Evolutionary conservation across 2,113 vertebrate genomes (phyloP).

Genomic region (Pedetes capensis): DNA sequence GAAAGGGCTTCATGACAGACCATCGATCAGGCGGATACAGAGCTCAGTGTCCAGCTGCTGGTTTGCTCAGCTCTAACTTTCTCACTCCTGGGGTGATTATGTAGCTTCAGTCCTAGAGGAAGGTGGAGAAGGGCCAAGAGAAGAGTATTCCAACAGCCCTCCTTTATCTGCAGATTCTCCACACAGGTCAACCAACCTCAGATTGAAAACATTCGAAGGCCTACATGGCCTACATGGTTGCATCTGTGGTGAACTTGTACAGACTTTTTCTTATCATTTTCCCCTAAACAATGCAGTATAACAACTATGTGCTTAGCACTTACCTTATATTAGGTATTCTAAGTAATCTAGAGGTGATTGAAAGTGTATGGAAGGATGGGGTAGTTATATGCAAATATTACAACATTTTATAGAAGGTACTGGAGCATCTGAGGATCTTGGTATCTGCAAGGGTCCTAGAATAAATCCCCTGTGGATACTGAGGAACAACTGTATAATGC

Average conservation of each 20-base stretch:
- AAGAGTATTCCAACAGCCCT: fast-evolving
- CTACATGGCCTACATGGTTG: fast-evolving
- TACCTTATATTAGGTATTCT: fast-evolving
- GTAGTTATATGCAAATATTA: background rate
- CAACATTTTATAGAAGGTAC: background rate
- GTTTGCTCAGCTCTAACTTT: background rate
- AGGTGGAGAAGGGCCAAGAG: too few species aligned
- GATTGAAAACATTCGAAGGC: background rate
- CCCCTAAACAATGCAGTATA: background rate
- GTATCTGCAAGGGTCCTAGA: background rate
- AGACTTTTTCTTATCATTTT: background rate
- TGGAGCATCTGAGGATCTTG: background rate
- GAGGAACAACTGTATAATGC: background rate
- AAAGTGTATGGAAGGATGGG: too few species aligned
- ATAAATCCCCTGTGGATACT: background rate
- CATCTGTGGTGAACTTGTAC: background rate
- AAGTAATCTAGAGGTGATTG: background rate
- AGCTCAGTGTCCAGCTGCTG: fast-evolving
- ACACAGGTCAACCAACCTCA: background rate
- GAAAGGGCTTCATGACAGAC: background rate
- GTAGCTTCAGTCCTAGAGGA: background rate
- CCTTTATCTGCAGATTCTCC: background rate
- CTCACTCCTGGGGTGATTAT: too few species aligned
- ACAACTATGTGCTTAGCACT: background rate
- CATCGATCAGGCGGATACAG: background rate